Percentiles rank a stretch among this genome's conserved stretches.
phyloP scores from a whole-genome alignment of 1,140 invertebrate genomes.

The Aphis gossypii region DNA sequence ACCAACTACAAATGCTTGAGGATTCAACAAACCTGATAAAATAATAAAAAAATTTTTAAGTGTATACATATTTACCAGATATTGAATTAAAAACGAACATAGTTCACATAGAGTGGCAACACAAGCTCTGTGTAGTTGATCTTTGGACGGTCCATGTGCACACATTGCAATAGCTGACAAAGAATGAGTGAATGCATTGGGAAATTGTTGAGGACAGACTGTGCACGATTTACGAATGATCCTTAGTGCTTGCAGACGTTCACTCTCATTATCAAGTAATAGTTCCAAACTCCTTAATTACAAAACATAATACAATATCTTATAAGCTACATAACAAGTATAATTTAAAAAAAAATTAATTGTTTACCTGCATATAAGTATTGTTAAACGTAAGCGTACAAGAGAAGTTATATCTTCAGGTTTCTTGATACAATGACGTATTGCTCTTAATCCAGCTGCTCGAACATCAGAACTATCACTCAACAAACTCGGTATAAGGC shows the following conservation, averaged over 20 bases:
- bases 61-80: constrained; percentile 11
- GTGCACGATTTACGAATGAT: constrained; percentile 77
- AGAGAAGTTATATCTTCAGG: constrained; percentile 79
- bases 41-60: neutral
- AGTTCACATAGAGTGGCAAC: constrained; percentile 87
- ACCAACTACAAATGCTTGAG: constrained; percentile 54
- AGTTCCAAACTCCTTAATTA: constrained; percentile 79
- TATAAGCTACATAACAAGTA: neutral
- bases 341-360: neutral
- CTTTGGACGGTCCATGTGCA: constrained; percentile 64
- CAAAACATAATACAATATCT: constrained; percentile 21
- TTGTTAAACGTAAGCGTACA: constrained; percentile 81
- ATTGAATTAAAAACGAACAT: constrained; percentile 65
- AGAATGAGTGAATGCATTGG: constrained; percentile 73
- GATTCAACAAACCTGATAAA: constrained; percentile 39
- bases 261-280: constrained; percentile 81
- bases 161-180: constrained; percentile 84
- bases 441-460: constrained; percentile 82
- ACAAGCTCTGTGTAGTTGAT: constrained; percentile 71
- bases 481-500: constrained; percentile 82
- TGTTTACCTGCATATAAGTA: constrained; percentile 76
- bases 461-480: constrained; percentile 88
- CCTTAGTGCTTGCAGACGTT: constrained; percentile 87
- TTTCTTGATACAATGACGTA: constrained; percentile 82
- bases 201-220: constrained; percentile 73